These are phyloP conservation scores for Drosophila quinaria DNA, from an alignment of 2,888 invertebrate genomes.

Conservation along the genomic window DNA sequence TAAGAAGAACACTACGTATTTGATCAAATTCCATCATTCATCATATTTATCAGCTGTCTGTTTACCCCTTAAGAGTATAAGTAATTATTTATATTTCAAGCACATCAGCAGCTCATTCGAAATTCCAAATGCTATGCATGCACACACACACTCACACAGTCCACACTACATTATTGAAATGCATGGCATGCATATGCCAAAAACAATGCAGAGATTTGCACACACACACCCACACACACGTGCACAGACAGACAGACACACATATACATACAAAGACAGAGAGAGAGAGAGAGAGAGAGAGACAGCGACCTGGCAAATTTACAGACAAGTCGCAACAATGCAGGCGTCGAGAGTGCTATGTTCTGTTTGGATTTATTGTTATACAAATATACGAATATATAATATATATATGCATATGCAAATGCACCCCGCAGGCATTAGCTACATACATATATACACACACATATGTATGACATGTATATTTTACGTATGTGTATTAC, in stretches of 20 bases:
- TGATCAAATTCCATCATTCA: slow-evolving; percentile 12
- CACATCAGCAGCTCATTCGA: slow-evolving; percentile 27
- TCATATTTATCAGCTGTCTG: slow-evolving; percentile 14
- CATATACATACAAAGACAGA: background rate
- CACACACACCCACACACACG: slow-evolving; percentile 16
- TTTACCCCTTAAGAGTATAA: slow-evolving; percentile 1
- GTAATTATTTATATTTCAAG: slow-evolving; percentile 31
- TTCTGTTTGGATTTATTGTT: slow-evolving; percentile 69
- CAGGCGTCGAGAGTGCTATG: slow-evolving; percentile 49
- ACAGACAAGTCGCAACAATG: slow-evolving; percentile 53
- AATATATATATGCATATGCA: slow-evolving; percentile 7
- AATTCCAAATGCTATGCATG: slow-evolving; percentile 37
- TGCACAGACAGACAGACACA: background rate
- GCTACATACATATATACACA: slow-evolving; percentile 9
- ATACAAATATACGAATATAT: slow-evolving; percentile 16
- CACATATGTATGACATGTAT: background rate
- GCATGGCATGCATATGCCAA: slow-evolving; percentile 44
- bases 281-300: background rate
- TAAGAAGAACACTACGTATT: background rate
- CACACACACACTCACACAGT: slow-evolving; percentile 14
- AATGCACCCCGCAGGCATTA: slow-evolving; percentile 12
- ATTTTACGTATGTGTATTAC: slow-evolving; percentile 33
- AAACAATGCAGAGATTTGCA: slow-evolving; percentile 52
- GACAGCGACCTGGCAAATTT: slow-evolving; percentile 45
- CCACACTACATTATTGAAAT: slow-evolving; percentile 42